Percentiles rank a stretch among this genome's conserved stretches.
Evolutionary conservation across 2,797 vertebrate species (phyloP).

Genomic region (Enteromius treurensis): DNA sequence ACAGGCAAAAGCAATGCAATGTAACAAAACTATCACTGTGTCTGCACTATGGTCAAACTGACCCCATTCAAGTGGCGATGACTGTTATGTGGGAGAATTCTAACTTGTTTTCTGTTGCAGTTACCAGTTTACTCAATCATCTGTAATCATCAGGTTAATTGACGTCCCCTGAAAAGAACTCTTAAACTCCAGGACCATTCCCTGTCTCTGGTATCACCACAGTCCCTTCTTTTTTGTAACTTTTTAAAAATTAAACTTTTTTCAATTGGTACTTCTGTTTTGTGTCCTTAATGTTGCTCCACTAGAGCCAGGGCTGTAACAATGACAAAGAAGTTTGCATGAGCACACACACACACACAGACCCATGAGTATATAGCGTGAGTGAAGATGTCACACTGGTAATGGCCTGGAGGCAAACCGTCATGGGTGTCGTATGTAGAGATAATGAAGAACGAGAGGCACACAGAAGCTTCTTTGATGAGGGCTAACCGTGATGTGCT

Average conservation of each 20-base stretch:
- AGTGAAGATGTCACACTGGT: conserved; percentile 24
- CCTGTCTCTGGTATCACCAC: no score
- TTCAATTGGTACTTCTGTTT: no score
- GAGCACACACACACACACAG: not conserved
- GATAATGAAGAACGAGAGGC: conserved; percentile 33
- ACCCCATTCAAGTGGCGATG: conserved; percentile 3
- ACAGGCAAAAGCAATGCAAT: conserved; percentile 1
- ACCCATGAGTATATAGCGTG: not conserved
- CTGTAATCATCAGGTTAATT: no score
- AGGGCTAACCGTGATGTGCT: conserved; percentile 17
- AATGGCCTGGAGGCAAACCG: conserved; percentile 34
- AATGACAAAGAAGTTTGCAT: conserved; percentile 12
- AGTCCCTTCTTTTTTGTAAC: no score
- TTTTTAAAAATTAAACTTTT: no score
- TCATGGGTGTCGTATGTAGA: conserved; percentile 40
- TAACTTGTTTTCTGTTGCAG: no score
- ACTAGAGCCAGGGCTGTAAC: no score
- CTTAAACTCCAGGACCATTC: no score
- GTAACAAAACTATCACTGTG: conserved; percentile 8
- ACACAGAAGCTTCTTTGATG: conserved; percentile 51
- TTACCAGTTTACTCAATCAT: no score
- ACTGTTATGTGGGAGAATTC: no score
- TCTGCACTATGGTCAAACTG: conserved; percentile 3
- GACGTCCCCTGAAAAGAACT: no score
- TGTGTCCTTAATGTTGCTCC: no score